These are phyloP conservation scores for Drosophila meridiana DNA, from an alignment of 2,888 invertebrate genomes.

Conservation along the genomic window DNA sequence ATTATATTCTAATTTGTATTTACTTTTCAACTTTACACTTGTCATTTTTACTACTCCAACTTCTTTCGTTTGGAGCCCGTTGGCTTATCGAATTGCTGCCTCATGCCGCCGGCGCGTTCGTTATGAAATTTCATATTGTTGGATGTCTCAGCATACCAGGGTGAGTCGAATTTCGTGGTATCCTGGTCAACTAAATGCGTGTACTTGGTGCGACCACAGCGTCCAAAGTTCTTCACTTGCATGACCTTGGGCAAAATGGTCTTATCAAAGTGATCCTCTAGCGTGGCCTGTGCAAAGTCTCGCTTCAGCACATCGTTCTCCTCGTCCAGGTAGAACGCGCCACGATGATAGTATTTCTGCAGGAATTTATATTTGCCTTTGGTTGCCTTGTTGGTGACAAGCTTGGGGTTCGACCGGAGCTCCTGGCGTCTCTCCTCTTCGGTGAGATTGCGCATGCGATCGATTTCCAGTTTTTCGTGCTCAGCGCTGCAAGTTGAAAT, in stretches of 20 bases:
- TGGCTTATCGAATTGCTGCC: constrained; percentile 96
- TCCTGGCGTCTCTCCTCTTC: constrained; percentile 98
- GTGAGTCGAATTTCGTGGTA: constrained; percentile 98
- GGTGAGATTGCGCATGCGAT: constrained; percentile 95
- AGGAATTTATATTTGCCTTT: constrained; percentile 99
- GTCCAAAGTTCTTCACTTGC: constrained; percentile 99
- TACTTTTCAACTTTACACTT: constrained; percentile 11
- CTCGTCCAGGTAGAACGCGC: constrained; percentile 98
- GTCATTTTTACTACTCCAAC: constrained; percentile 28
- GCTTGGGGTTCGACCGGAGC: constrained; percentile 94
- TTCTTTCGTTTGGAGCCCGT: constrained; percentile 86
- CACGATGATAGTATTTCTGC: constrained; percentile 99
- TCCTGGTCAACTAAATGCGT: constrained; percentile 99
- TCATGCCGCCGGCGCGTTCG: constrained; percentile 96
- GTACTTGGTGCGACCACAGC: constrained; percentile 99
- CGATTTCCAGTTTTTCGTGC: constrained; percentile 94
- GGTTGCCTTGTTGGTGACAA: constrained; percentile 95
- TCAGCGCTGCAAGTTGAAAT: constrained; percentile 88
- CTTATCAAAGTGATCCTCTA: constrained; percentile 99
- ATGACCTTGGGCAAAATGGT: constrained; percentile 99
- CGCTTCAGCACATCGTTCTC: constrained; percentile 96
- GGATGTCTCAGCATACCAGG: constrained; percentile 97
- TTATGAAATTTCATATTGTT: constrained; percentile 94
- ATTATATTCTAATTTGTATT: constrained; percentile 18
- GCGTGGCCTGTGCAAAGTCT: constrained; percentile 97